Evolutionary conservation across 2,797 vertebrate species (phyloP).

Genomic region (Helicolenus hilgendorfi): DNA sequence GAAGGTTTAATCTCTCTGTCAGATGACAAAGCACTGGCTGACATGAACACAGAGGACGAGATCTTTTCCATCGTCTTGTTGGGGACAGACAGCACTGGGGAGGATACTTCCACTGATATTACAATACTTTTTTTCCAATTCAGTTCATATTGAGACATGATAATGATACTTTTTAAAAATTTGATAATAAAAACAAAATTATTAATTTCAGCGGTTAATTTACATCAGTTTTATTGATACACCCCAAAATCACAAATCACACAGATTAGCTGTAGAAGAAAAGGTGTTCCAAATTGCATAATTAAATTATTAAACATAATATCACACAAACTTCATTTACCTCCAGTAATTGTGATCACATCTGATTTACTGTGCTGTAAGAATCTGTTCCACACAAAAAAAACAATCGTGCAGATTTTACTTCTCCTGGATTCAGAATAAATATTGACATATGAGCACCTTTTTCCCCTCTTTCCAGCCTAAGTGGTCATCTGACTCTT

Average conservation of each 20-base stretch:
- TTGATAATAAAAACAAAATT: not conserved
- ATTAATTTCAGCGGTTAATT: not conserved
- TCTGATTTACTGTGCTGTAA: not conserved
- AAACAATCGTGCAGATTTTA: not conserved
- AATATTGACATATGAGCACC: slow-evolving; percentile 22
- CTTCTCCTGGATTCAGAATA: slow-evolving; percentile 17
- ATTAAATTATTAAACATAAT: not conserved
- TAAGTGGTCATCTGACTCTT: slow-evolving; percentile 25
- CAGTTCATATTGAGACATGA: not conserved
- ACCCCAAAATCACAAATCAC: not conserved
- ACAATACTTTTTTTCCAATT: not conserved
- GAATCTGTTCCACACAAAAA: not conserved
- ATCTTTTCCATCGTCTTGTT: not conserved
- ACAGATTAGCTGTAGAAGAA: not conserved
- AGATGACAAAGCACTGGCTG: slow-evolving; percentile 42
- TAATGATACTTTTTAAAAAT: not conserved
- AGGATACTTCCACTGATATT: not conserved
- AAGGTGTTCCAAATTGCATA: not conserved
- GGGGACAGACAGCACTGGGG: not conserved
- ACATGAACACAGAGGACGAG: not conserved
- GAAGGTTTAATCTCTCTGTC: slow-evolving; percentile 48
- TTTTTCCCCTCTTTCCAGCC: slow-evolving; percentile 2
- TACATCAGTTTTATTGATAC: not conserved
- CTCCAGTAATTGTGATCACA: not conserved
- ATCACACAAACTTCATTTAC: not conserved